Conservation (phyloP, 1,140 invertebrate species). For the Hestina assimilis region DNA sequence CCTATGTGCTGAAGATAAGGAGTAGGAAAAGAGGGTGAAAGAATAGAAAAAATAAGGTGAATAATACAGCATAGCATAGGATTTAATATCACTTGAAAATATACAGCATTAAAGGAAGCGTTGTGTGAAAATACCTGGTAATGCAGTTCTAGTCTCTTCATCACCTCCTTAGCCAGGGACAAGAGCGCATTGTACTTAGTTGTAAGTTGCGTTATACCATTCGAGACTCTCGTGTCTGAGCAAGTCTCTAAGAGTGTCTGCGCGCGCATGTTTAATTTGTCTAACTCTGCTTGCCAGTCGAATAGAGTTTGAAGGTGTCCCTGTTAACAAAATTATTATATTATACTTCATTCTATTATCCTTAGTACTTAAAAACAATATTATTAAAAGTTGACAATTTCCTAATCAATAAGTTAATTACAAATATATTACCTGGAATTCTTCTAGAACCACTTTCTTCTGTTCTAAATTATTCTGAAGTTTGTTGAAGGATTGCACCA, state of each 20-base stretch:
- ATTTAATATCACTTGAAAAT: too few species aligned
- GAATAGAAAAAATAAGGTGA: too few species aligned
- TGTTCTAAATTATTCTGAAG: slow-evolving; percentile 92
- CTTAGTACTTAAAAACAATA: not conserved
- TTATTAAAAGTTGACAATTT: too few species aligned
- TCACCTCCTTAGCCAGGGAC: slow-evolving; percentile 94
- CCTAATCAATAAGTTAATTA: slow-evolving; percentile 8
- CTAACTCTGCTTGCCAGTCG: slow-evolving; percentile 95
- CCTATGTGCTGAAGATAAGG: too few species aligned
- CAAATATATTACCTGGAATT: slow-evolving; percentile 85
- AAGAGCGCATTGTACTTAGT: slow-evolving; percentile 96
- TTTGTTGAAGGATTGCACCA: slow-evolving; percentile 94
- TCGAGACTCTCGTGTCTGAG: slow-evolving; percentile 94
- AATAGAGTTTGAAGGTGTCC: slow-evolving; percentile 93
- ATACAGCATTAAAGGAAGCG: not conserved
- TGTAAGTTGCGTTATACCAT: slow-evolving; percentile 94
- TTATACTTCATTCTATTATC: not conserved
- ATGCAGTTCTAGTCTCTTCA: slow-evolving; percentile 92
- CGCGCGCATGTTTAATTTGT: slow-evolving; percentile 94
- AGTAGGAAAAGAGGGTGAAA: too few species aligned
- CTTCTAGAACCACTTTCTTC: slow-evolving; percentile 92
- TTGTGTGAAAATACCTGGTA: slow-evolving; percentile 82
- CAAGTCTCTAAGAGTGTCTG: slow-evolving; percentile 94
- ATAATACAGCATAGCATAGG: too few species aligned
- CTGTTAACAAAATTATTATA: slow-evolving; percentile 42